Conservation (phyloP, 1,140 invertebrate species). For the Cydia amplana region DNA sequence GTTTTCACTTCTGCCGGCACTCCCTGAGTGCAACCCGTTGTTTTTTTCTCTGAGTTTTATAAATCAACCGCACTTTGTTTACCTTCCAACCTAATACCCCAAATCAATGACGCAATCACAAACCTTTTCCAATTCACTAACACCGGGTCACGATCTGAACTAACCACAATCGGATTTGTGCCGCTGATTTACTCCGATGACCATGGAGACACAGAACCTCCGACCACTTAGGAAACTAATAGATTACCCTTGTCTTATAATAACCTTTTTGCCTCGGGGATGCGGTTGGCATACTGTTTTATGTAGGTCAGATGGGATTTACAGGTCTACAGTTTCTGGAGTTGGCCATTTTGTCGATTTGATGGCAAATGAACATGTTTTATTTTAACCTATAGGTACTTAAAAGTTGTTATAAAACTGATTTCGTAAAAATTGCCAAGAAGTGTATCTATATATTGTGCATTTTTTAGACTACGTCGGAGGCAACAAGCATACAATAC, state of each 20-base stretch:
- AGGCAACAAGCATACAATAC: too few relatives aligned
- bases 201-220: constrained; percentile 7
- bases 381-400: too few relatives aligned
- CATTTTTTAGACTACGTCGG: too few relatives aligned
- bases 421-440: too few relatives aligned
- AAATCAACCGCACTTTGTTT: background rate
- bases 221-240: constrained; percentile 26
- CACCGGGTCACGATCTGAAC: constrained; percentile 15
- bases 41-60: too few relatives aligned
- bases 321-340: too few relatives aligned
- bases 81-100: background rate
- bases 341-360: too few relatives aligned
- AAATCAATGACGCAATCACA: constrained; percentile 12
- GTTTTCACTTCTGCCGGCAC: too few relatives aligned
- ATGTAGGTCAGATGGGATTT: constrained; percentile 1
- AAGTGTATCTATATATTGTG: too few relatives aligned
- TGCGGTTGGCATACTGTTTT: constrained; percentile 3
- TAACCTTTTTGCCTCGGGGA: constrained; percentile 20
- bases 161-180: constrained; percentile 26
- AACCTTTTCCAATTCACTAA: constrained; percentile 24
- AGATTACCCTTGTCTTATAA: constrained; percentile 25
- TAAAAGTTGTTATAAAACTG: too few relatives aligned
- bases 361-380: too few relatives aligned
- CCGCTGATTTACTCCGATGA: constrained; percentile 24
- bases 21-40: too few relatives aligned